A percentile compares a stretch with the other conserved stretches of the same genome.
Evolutionary conservation across 2,113 vertebrate genomes (phyloP).

Genomic region (Callionymus lyra): DNA sequence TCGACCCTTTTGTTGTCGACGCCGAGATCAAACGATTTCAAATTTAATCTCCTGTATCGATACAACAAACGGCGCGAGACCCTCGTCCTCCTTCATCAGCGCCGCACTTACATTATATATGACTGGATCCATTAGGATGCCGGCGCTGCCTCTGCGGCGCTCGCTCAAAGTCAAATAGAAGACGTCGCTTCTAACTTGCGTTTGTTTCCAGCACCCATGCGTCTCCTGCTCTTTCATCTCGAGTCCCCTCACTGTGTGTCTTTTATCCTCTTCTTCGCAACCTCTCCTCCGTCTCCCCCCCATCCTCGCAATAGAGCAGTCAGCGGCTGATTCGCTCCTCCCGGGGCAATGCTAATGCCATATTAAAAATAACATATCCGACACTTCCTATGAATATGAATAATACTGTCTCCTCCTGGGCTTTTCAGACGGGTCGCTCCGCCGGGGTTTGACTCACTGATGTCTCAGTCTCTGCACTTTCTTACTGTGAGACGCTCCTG

Average conservation of each 20-base stretch:
- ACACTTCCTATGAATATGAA: constrained; percentile 64
- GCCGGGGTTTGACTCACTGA: constrained; percentile 47
- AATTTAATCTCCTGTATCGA: constrained; percentile 25
- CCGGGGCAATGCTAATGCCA: constrained; percentile 65
- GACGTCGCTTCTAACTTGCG: constrained; percentile 55
- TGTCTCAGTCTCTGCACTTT: constrained; percentile 35
- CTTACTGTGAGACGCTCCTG: too few species aligned
- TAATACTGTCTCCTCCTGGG: constrained; percentile 57
- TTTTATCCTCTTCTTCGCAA: constrained; percentile 31
- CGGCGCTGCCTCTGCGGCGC: constrained; percentile 49
- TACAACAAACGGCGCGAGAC: constrained; percentile 13
- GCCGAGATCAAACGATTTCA: constrained; percentile 39
- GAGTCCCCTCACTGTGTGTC: constrained; percentile 23
- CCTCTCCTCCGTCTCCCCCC: constrained; percentile 4
- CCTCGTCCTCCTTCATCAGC: constrained; percentile 2
- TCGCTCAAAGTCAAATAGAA: constrained; percentile 69
- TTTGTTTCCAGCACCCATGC: constrained; percentile 37
- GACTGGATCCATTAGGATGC: constrained; percentile 57
- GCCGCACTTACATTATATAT: constrained; percentile 22
- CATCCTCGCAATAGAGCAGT: constrained; percentile 54
- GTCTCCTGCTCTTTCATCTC: constrained; percentile 21
- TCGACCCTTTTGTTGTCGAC: constrained; percentile 37
- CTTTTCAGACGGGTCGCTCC: constrained; percentile 60
- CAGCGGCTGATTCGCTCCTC: constrained; percentile 52
- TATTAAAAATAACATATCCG: constrained; percentile 66